Evolutionary conservation across 2,888 invertebrate species (phyloP).

Genomic region (Protophormia terraenovae): DNA sequence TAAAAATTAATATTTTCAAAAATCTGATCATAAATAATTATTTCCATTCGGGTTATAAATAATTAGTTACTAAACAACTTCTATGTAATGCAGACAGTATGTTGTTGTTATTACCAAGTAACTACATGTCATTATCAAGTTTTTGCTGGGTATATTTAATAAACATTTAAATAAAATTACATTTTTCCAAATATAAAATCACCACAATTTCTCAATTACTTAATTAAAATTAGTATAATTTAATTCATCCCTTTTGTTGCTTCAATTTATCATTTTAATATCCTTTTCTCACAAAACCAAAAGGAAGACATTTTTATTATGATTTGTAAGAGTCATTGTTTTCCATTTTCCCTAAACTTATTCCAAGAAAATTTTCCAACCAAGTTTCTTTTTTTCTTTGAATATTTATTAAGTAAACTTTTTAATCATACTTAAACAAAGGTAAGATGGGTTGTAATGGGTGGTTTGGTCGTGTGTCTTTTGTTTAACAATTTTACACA

Average conservation of each 20-base stretch:
- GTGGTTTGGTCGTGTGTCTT: constrained; percentile 64
- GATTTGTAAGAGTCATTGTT: constrained; percentile 27
- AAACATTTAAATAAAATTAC: constrained; percentile 18
- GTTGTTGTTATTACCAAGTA: too few species aligned
- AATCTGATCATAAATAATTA: too few species aligned
- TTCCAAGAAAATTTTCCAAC: background rate
- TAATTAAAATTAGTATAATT: constrained; percentile 60
- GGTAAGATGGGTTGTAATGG: background rate
- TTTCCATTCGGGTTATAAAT: too few species aligned
- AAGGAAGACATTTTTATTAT: background rate
- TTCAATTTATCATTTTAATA: background rate
- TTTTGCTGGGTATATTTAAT: too few species aligned
- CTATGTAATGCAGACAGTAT: too few species aligned
- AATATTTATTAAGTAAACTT: constrained; percentile 46
- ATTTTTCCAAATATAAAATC: constrained; percentile 29
- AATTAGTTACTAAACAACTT: too few species aligned
- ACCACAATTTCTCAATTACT: constrained; percentile 55
- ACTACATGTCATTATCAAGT: too few species aligned
- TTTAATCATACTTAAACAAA: constrained; percentile 23
- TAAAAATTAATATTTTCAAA: too few species aligned
- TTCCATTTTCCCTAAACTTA: background rate
- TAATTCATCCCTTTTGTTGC: constrained; percentile 4
- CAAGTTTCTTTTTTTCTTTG: constrained; percentile 6
- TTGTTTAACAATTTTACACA: constrained; percentile 50
- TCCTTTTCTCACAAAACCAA: background rate